A percentile compares a stretch with the other conserved stretches of the same genome.
These are phyloP conservation scores for Clarias gariepinus DNA, from an alignment of 2,113 vertebrate genomes.

Conservation along the genomic window DNA sequence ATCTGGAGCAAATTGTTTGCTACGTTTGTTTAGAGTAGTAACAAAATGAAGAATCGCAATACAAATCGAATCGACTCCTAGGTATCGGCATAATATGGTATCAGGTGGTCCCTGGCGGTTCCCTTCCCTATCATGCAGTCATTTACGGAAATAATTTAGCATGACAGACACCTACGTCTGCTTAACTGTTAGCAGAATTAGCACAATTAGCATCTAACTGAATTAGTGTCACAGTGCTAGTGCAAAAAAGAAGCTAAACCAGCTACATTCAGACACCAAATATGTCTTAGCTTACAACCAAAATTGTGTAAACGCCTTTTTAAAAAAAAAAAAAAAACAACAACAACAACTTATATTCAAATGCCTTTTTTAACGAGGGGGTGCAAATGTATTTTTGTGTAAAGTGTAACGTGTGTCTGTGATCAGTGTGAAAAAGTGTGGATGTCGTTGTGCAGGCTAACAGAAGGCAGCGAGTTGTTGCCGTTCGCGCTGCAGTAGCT, in stretches of 20 bases:
- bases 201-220: not conserved
- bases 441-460: conserved; percentile 75
- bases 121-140: not conserved
- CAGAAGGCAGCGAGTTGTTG: conserved; percentile 44
- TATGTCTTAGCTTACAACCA: not conserved
- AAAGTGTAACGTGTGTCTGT: not conserved
- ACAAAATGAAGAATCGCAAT: too few relatives aligned
- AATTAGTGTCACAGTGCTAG: not conserved
- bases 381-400: not conserved
- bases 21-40: too few relatives aligned
- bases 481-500: conserved; percentile 44
- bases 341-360: not conserved
- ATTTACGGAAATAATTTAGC: not conserved
- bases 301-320: not conserved
- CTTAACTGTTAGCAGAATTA: not conserved
- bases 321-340: not conserved
- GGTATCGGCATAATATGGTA: too few relatives aligned
- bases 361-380: not conserved
- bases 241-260: not conserved
- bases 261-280: not conserved
- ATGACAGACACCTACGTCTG: not conserved
- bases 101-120: too few relatives aligned
- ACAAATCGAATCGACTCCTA: too few relatives aligned
- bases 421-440: conserved; percentile 67
- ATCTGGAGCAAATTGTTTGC: too few relatives aligned